Evolutionary conservation across 1,140 invertebrate genomes (phyloP), one percentile per base, ranked within the genome.

Genomic region (Apocrypta bakeri): DNA sequence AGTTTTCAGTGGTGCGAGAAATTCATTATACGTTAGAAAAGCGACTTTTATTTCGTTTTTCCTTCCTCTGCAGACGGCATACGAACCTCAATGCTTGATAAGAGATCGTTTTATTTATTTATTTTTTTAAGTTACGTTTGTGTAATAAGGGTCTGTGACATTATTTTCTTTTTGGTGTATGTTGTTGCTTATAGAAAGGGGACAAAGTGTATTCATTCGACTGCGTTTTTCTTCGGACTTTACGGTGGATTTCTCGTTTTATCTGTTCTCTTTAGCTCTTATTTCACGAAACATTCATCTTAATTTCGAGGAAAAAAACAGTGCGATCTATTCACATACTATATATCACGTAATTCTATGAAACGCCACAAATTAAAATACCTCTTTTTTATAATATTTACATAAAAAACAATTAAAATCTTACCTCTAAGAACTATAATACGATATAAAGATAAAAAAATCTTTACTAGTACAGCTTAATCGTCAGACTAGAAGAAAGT

Each of bases 1-100:
- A 88, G 85, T 89, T 87, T 85, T 84, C 83, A 84, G 81, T 81
- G 69, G 82, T 68, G 33, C 25, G 31, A 40, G 83, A 84, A 83
- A 84, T 85, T 85, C 74, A 61, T 85, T 84, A 85, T 85, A 82
- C 81, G 82, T 85, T 17, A 31, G n/a, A 71, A 71, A 71, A 71
- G 11, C 21, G 25, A 31, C n/a, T 31, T 48, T 9, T 27, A 29
- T 56, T 14, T 42, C 12, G 31, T 71, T 37, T 33, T 71, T 71
- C 68, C 3, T 66, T 14, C 40, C 11, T 17, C 27, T 73, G 48
- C 17, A 33, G 63, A 68, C 8, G 48, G 48, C 33, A 33, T 74
- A 68, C 8, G 48, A 27, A 56, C 12, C 1, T 75, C 63, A 14
- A 75, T 17, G 63, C 31, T 81, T 48, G 40, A 73, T 29, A 27